A percentile compares a stretch with the other conserved stretches of the same genome.
Evolutionary conservation across 2,797 vertebrate genomes (phyloP).

Genomic region (Thaleichthys pacificus): DNA sequence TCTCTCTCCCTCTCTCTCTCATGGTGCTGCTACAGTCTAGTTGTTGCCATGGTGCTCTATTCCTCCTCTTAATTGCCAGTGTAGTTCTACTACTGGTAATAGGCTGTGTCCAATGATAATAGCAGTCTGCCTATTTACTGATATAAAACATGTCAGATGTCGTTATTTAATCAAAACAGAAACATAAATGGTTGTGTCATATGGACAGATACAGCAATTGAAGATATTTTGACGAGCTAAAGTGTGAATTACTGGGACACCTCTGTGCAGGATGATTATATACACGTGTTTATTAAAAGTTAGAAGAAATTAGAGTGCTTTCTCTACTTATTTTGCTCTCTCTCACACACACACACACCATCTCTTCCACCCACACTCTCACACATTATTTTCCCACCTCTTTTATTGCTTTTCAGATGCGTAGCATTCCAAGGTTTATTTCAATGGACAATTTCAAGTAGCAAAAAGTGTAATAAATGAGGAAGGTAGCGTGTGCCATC

Average conservation of each 20-base stretch:
- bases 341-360: slow-evolving; percentile 10
- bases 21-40: neutral
- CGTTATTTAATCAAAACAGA: neutral
- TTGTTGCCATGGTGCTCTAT: slow-evolving; percentile 2
- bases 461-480: slow-evolving; percentile 41
- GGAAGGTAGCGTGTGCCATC: slow-evolving; percentile 48
- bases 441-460: slow-evolving; percentile 51
- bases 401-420: slow-evolving; percentile 20
- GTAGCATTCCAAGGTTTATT: slow-evolving; percentile 38
- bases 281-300: no score
- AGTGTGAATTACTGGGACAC: no score
- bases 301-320: no score
- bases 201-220: neutral
- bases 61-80: neutral
- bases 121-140: neutral
- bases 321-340: neutral
- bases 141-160: neutral
- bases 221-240: no score
- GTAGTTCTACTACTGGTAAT: neutral
- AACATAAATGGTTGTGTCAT: neutral
- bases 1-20: neutral
- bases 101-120: slow-evolving; percentile 3
- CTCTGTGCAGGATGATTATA: no score
- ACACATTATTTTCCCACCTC: neutral
- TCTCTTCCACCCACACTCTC: neutral